Base-by-base conservation (phyloP, 2,797 vertebrate species). In the Oreochromis grahami region DNA sequence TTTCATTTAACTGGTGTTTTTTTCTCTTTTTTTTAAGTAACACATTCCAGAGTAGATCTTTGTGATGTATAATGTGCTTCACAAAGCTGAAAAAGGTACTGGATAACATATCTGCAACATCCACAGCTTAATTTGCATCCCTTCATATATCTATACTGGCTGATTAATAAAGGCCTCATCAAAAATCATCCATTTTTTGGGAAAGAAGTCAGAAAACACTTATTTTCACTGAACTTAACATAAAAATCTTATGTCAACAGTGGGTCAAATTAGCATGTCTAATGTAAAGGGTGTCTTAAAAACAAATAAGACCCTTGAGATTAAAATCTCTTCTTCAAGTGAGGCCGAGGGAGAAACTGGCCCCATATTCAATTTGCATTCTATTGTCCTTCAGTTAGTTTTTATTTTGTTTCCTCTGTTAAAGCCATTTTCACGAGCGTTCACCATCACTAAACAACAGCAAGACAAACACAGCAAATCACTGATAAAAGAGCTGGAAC, bases 281-380 rank as follows among this genome's bases (percentile, higher is more conserved):
- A 70, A 70, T 7, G 4, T 11, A 45, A 70, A 70, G 65, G 24
- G 41, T 5, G 24, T 29, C 1, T 17, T 45, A 45, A 26, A 45
- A 45, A 45, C 65, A 26, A 14, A 26, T 7, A 29, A 45, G 14
- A 29, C 14, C 24, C 65, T 45, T 19, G 24, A 45, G 65, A 72
- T 45, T 72, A 70, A 11, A 45, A 70, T 45, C 2, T 70, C 14
- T 70, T 17, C 41, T 70, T 70, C 65, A 26, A 43, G 21, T 43
- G 5, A 26, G 38, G 13, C 38, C 6, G 8, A 15, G 0, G 38
- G 38, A 26, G 0, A 70, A 17, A 45, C 8, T 26, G 58, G 21
- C 65, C 21, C 21, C 21, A 45, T 43, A 70, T 70, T 17, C 24
- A 3, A 10, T 43, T 26, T 26, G 2, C 10, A 36, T 21, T 72